Conservation (phyloP, 2,797 vertebrate species). For the Sardinella longiceps region DNA sequence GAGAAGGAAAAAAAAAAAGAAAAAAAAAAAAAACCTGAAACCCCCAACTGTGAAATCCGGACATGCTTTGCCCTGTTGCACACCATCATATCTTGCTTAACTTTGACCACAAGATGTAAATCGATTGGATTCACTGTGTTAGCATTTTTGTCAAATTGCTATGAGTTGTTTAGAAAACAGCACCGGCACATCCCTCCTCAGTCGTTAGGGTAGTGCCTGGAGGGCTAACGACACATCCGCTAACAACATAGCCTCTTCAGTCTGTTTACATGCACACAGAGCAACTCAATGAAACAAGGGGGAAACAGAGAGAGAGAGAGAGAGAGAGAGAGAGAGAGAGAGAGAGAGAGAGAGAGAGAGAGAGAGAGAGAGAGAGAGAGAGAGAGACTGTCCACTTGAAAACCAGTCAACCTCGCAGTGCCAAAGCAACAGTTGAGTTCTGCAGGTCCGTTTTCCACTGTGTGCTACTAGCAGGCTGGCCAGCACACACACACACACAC, state of each 20-base stretch:
- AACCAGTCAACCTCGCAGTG: neutral
- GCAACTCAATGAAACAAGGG: neutral
- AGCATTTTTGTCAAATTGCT: neutral
- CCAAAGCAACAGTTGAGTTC: neutral
- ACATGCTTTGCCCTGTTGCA: neutral
- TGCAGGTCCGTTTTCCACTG: neutral
- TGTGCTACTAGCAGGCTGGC: neutral
- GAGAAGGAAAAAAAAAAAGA: neutral
- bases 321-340: neutral
- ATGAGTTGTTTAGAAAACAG: conserved; percentile 16
- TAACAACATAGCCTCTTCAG: conserved; percentile 11
- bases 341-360: neutral
- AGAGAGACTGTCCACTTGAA: neutral
- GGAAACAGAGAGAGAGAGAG: neutral
- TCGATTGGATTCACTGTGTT: neutral
- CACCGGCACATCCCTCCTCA: neutral
- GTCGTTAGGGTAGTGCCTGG: neutral
- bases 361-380: neutral
- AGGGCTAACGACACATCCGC: conserved; percentile 7
- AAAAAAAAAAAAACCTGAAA: neutral
- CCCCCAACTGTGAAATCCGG: neutral
- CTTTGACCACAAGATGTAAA: neutral
- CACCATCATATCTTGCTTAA: neutral
- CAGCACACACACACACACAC: too few species aligned
- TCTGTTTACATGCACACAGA: neutral